phyloP scores from a whole-genome alignment of 2,888 invertebrate genomes.

The Clostera curtula region DNA sequence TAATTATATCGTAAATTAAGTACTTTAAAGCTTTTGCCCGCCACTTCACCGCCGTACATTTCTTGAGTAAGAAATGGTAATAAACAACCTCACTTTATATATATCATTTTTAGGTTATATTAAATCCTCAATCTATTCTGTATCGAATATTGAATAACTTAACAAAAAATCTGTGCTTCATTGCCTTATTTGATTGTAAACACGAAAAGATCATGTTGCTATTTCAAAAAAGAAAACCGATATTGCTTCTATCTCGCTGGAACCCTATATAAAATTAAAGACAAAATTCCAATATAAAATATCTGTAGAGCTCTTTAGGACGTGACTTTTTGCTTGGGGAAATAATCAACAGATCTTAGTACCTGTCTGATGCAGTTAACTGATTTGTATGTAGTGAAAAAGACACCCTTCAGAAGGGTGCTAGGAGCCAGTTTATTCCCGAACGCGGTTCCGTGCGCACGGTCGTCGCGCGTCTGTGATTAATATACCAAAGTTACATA shows the following conservation, averaged over 20 bases:
- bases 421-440: constrained; percentile 18
- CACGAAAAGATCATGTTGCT: constrained; percentile 6
- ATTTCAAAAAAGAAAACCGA: constrained; percentile 10
- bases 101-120: too few relatives aligned
- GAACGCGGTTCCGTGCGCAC: constrained; percentile 20
- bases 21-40: too few relatives aligned
- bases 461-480: constrained; percentile 10
- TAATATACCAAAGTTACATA: too few relatives aligned
- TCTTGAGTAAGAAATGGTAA: too few relatives aligned
- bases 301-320: constrained; percentile 7
- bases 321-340: constrained; percentile 6
- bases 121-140: too few relatives aligned
- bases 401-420: constrained; percentile 8
- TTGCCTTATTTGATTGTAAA: constrained; percentile 4
- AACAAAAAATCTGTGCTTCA: too few relatives aligned
- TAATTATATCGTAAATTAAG: too few relatives aligned
- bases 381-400: constrained; percentile 9
- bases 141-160: too few relatives aligned
- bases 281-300: constrained; percentile 6
- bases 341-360: constrained; percentile 8
- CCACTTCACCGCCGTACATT: too few relatives aligned
- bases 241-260: constrained; percentile 5
- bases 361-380: constrained; percentile 17
- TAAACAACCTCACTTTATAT: too few relatives aligned
- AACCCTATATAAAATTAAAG: constrained; percentile 15